Evolutionary conservation across 2,113 vertebrate species (phyloP), one percentile per base, ranked within the genome.

Genomic region (Mystacornis crossleyi): DNA sequence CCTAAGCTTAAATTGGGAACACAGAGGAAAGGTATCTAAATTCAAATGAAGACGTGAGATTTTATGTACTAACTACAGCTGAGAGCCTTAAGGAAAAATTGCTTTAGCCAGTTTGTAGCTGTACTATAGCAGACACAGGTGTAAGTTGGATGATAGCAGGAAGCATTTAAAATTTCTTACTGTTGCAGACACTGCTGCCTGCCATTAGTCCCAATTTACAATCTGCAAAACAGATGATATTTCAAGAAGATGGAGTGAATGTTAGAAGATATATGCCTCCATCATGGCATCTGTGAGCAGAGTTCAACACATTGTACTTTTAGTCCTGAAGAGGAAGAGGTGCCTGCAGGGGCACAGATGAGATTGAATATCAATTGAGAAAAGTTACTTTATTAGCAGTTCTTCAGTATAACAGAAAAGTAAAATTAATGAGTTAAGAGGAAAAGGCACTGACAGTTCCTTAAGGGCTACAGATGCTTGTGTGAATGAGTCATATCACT

Each of bases 371-470:
- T 71, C 86, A 90, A 4, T 25, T 54, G 80, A 83, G 33, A 60
- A 90, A 95, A 93, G 64, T 86, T 84, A 92, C 69, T 94, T 95
- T 89, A 93, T 92, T 93, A 92, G 67, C 51, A 78, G 58, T 48
- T 93, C 91, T 94, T 81, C 60, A 84, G 43, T 78, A 43, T 55
- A 89, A 74, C 34, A 86, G 83, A 67, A 91, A 94, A 93, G 53
- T 71, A 74, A 84, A 95, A 93, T 86, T 64, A 95, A 86, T 94
- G 72, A 89, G 91, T 91, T 71, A 81, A 93, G 77, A 81, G 75
- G 23, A 74, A 86, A 81, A 95, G 69, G 57, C 43, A 81, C 26
- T 66, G 86, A 71, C 83, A 92, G 61, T 81, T 77, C 86, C 89
- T 92, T 67, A 89, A 96, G 91, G 73, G 69, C 40, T 84, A 60